Evolutionary conservation across 2,797 vertebrate genomes (phyloP), one percentile per base, ranked within the genome.

Genomic region (Acestrorhynchus altus): DNA sequence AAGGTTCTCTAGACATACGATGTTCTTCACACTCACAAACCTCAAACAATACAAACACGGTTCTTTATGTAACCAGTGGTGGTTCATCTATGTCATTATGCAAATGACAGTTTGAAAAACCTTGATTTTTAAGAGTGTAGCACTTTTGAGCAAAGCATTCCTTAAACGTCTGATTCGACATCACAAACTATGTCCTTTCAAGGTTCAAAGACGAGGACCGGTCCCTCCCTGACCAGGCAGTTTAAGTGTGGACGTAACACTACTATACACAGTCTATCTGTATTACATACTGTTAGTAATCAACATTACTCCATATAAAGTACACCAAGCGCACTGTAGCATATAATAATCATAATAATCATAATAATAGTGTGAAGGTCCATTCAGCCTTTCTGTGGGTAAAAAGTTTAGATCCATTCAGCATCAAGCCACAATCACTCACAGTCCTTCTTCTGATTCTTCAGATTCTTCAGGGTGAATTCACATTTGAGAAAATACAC

Each of bases 251-350:
- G 59, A 83, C 84, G 76, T 51, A n/a, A 69, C 80, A 89, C 86
- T 85, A 71, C 74, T 72, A 83, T 88, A 91, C 80, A 84, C 87
- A 86, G 84, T 77, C 80, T 86, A 89, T 82, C 80, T 88, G 86
- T 82, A 85, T 86, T 82, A 84, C 74, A 88, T 89, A 91, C 78
- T 81, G 86, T 72, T 87, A 89, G 85, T 81, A 86, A 86, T 81
- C 89, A 88, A 88, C 79, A 87, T 87, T 82, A 84, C 85, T 84
- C 88, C 75, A 90, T 89, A 90, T 90, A 91, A 92, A 92, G 88
- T 90, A 93, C 87, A 84, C 51, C 72, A 78, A 83, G 83, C 76
- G 73, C 57, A 88, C 67, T 52, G 59, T 49, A 72, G 47, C 75
- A 52, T 79, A 64, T 68, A 79, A 67, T 44, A 76, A n/a, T n/a